phyloP scores from a whole-genome alignment of 2,797 vertebrate genomes.

The Notolepis coatsorum region DNA sequence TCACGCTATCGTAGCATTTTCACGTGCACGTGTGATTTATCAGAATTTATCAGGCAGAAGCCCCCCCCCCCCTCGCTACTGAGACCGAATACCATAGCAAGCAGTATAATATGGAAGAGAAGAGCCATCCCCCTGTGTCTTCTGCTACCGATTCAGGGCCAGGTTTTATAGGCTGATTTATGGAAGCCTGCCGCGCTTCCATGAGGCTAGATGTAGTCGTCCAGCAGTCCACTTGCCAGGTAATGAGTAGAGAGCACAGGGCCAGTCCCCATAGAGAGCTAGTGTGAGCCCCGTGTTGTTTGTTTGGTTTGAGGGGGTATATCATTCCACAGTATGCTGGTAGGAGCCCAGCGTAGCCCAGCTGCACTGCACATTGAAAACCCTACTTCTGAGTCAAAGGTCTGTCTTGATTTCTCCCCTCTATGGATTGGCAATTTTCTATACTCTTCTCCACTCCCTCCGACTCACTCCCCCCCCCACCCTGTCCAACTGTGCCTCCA shows the following conservation, averaged over 20 bases:
- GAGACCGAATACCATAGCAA: constrained; percentile 8
- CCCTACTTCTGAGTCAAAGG: constrained; percentile 19
- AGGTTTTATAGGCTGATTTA: constrained; percentile 28
- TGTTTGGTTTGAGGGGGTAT: constrained; percentile 35
- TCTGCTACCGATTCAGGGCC: constrained; percentile 3
- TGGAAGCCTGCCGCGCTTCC: not conserved
- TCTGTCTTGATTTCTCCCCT: not conserved
- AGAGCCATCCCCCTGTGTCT: constrained; percentile 17
- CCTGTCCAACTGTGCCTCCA: not conserved
- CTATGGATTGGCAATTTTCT: not conserved
- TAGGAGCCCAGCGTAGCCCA: constrained; percentile 16
- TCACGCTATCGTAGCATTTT: constrained; percentile 7
- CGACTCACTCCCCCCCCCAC: no score
- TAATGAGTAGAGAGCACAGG: not conserved
- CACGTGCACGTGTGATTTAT: constrained; percentile 4
- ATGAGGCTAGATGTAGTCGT: constrained; percentile 18
- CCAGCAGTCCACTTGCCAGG: constrained; percentile 18
- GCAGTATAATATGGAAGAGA: no score
- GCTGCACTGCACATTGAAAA: not conserved
- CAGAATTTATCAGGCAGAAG: constrained; percentile 32
- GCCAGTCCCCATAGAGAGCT: constrained; percentile 7
- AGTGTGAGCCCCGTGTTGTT: not conserved
- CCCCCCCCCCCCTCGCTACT: not conserved
- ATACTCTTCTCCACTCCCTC: not conserved
- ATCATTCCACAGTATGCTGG: constrained; percentile 1